Evolutionary conservation across 2,888 invertebrate species (phyloP), one percentile per base, ranked within the genome.

Genomic region (Lasiommata megera): DNA sequence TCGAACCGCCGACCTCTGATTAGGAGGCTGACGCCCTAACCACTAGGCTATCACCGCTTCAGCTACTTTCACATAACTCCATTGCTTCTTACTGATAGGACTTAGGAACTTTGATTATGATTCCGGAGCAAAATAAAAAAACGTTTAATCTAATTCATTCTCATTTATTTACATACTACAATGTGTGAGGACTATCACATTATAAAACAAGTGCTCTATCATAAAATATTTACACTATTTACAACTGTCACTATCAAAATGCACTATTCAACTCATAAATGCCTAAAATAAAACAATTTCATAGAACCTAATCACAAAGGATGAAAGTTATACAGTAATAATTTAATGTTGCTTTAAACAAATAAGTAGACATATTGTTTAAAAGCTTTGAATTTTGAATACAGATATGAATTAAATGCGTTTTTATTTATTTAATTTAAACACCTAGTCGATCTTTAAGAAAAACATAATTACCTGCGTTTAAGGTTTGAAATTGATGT

Each of bases 161-260:
- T 85, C 81, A 79, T 90, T 89, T 89, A 89, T 90, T 89, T 89
- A 89, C 88, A 88, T 71, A 79, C 82, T 86, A 86, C 81, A 77
- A 83, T 82, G 83, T 82, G 87, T 82, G 72, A 72, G 72, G 64
- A 71, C 81, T 79, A 82, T 84, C 89, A 89, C 90, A 90, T 89
- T 82, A 82, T 82, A 84, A 87, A 89, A 88, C 88, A 84, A 80
- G 79, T 82, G 76, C 67, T 73, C 75, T 82, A 62, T 62, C 58
- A 66, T 58, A 65, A 62, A 58, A 48, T 80, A 80, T 80, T 69
- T 80, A 83, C 82, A 81, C 64, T 88, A 88, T 89, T 74, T 89
- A 90, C 89, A 89, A 64, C 59, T 62, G 54, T 65, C 56, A 58
- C 62, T 68, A 68, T 65, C 74, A 76, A 82, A 86, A 88, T 86